Evolutionary conservation across 2,113 vertebrate species (phyloP), one percentile per base, ranked within the genome.

Genomic region (Paradisaea rubra): DNA sequence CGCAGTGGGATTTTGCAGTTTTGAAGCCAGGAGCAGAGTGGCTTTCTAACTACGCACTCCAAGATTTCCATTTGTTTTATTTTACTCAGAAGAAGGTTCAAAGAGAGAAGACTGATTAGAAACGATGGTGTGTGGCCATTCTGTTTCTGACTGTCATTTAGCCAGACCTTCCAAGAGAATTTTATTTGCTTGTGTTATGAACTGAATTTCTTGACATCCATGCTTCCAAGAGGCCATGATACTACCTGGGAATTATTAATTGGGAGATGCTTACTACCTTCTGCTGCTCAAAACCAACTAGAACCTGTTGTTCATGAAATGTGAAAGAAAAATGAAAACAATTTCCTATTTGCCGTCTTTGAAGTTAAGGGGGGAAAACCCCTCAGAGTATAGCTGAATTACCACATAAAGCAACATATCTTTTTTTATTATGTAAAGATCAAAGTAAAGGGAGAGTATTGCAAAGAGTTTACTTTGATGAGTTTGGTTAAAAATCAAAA

Each of bases 401-500:
- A 93, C 74, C 77, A 91, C 78, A 92, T 90, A 94, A 96, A 96
- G 79, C 57, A 85, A 94, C 57, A 6, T 68, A 31, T 54, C 20
- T 37, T 65, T 44, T 52, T 17, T 83, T 92, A 79, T 96, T 82
- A 88, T 93, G 83, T 78, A 87, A 79, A 96, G 77, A 97, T 94
- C 91, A 96, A 95, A 91, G 89, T 85, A 69, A 60, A 93, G 72
- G 45, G 88, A 94, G 68, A 92, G 63, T 78, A 88, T 91, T 81
- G 70, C 0, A 7, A 92, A 68, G 77, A 60, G 78, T 95, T 96
- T 89, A 72, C 94, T 97, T 89, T 92, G 93, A 97, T 93, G 92
- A 93, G 73, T 96, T 94, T 95, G 91, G 85, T 94, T 89, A 91
- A 95, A 88, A 95, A 91, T 94, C 89, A 92, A 91, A 94, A 89